These are phyloP conservation scores for Montipora foliosa DNA, from an alignment of 64 coral and sea anemone species.

Conservation along the genomic window DNA sequence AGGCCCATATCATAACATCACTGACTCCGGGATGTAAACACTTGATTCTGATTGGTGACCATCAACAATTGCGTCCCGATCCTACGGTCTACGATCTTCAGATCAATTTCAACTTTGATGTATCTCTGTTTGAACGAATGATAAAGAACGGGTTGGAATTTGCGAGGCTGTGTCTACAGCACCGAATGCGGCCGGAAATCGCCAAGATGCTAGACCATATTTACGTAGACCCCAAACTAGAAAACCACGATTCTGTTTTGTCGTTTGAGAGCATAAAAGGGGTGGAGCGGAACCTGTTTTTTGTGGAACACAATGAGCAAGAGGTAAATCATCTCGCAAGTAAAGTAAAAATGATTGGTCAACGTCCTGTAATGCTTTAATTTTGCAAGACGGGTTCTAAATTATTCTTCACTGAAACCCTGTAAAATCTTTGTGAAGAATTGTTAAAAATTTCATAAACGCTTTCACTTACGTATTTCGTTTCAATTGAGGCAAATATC, in stretches of 20 bases:
- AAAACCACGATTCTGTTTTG: slow-evolving; percentile 66
- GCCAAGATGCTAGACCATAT: slow-evolving; percentile 71
- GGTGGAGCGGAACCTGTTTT: slow-evolving; percentile 77
- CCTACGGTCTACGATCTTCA: slow-evolving; percentile 83
- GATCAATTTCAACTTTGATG: slow-evolving; percentile 78
- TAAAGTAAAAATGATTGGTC: no score
- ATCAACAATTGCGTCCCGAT: slow-evolving; percentile 87
- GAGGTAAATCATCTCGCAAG: slow-evolving; percentile 24
- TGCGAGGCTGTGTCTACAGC: slow-evolving; percentile 71
- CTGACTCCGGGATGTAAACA: slow-evolving; percentile 73
- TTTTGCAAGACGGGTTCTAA: no score
- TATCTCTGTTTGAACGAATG: slow-evolving; percentile 95
- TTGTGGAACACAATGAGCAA: slow-evolving; percentile 65
- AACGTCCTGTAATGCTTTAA: no score
- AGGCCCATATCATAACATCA: slow-evolving; percentile 82
- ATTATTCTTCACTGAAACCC: no score
- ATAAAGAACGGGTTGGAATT: slow-evolving; percentile 65
- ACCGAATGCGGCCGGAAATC: slow-evolving; percentile 93
- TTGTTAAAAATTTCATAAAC: no score
- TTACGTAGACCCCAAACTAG: slow-evolving; percentile 42
- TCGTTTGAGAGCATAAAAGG: slow-evolving; percentile 72
- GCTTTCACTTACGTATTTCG: no score
- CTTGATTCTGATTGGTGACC: slow-evolving; percentile 91
- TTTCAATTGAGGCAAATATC: no score
- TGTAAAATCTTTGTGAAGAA: no score